phyloP scores from a whole-genome alignment of 2,113 vertebrate genomes.

The Stictonetta naevosa region DNA sequence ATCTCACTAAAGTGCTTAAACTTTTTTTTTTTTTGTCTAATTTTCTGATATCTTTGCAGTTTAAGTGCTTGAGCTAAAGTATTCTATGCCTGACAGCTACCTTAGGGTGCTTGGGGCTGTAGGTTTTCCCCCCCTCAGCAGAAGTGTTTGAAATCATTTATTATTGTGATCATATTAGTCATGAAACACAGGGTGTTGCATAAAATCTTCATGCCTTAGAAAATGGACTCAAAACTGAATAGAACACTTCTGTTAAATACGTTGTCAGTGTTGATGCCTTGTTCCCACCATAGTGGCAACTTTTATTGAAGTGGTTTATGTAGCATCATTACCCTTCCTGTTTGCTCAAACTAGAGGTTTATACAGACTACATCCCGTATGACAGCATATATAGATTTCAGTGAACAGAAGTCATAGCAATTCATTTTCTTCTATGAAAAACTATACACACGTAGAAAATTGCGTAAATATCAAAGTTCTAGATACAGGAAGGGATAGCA shows the following conservation, averaged over 20 bases:
- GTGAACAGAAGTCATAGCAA: rapidly evolving
- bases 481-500: background rate
- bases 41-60: background rate
- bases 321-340: too few species aligned
- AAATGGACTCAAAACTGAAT: background rate
- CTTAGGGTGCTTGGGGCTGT: background rate
- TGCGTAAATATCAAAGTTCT: background rate
- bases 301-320: background rate
- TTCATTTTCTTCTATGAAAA: background rate
- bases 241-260: background rate
- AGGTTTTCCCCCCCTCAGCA: background rate
- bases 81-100: background rate
- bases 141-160: background rate
- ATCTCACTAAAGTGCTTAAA: background rate
- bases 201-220: background rate
- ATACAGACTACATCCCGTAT: background rate
- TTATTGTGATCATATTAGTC: background rate
- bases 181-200: background rate
- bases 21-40: background rate
- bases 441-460: background rate
- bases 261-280: rapidly evolving
- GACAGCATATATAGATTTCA: background rate
- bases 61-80: background rate
- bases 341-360: background rate
- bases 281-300: background rate